These are phyloP conservation scores for Drosophila niveifrons DNA, from an alignment of 2,888 invertebrate genomes.

Conservation along the genomic window DNA sequence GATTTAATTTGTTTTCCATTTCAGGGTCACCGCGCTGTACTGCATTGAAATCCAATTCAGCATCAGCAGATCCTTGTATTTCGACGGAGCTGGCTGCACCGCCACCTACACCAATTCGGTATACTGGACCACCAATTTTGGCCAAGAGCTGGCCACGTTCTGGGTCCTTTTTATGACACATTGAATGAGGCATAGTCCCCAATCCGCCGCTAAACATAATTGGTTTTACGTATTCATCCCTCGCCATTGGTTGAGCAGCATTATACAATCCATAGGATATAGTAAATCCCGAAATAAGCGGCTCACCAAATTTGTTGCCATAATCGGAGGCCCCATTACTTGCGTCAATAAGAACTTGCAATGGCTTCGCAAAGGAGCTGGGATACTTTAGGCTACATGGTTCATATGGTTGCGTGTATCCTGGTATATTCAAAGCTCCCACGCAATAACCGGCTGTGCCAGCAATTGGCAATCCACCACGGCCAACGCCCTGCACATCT, in stretches of 20 bases:
- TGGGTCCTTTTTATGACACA: constrained; percentile 92
- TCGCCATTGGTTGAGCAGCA: constrained; percentile 86
- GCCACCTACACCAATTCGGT: constrained; percentile 98
- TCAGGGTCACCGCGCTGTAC: constrained; percentile 97
- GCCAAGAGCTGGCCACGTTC: constrained; percentile 94
- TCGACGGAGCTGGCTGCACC: constrained; percentile 99
- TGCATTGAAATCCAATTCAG: constrained; percentile 96
- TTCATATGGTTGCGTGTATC: constrained; percentile 95
- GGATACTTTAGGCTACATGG: constrained; percentile 91
- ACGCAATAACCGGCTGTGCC: constrained; percentile 99
- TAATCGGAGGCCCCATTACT: constrained; percentile 99
- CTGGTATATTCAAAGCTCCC: constrained; percentile 93
- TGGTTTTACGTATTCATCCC: constrained; percentile 98
- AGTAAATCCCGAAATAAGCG: constrained; percentile 95
- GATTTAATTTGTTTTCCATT: constrained; percentile 99
- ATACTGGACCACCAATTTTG: constrained; percentile 98
- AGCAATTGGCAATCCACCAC: constrained; percentile 97
- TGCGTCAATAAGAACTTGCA: constrained; percentile 96
- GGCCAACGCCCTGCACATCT: constrained; percentile 97
- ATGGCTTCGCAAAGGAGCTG: constrained; percentile 94
- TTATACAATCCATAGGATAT: constrained; percentile 94
- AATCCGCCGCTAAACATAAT: constrained; percentile 99
- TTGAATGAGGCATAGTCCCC: constrained; percentile 93
- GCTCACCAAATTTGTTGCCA: constrained; percentile 99
- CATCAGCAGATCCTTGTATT: constrained; percentile 95